Evolutionary conservation across 2,113 vertebrate genomes (phyloP).

Genomic region (Ariopsis seemanni): DNA sequence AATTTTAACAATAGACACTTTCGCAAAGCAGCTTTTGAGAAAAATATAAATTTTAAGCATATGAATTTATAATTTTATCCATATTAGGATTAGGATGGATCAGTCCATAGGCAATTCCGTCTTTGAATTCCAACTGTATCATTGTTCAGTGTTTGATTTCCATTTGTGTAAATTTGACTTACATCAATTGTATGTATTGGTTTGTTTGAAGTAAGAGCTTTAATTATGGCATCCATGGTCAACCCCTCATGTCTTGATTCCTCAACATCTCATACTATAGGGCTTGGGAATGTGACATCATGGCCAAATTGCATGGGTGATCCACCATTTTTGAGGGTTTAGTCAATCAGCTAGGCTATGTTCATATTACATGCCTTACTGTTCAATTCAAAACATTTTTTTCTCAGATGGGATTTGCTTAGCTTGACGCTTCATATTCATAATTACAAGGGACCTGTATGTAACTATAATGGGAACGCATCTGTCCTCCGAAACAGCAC

Average conservation of each 20-base stretch:
- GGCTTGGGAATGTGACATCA: neutral
- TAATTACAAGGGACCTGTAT: no score
- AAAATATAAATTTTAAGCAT: no score
- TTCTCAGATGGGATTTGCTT: no score
- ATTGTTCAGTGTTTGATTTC: neutral
- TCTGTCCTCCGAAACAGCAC: no score
- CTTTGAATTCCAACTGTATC: slow-evolving; percentile 9
- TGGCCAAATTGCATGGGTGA: neutral
- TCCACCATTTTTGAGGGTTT: neutral
- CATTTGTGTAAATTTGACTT: neutral
- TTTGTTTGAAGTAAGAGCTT: neutral
- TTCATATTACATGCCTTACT: no score
- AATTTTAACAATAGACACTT: no score
- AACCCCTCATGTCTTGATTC: neutral
- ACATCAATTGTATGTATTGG: neutral
- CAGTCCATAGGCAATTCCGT: neutral
- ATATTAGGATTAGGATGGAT: neutral
- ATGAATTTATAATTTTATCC: no score
- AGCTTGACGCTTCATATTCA: no score
- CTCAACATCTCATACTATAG: neutral
- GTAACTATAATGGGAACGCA: no score
- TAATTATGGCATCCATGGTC: neutral
- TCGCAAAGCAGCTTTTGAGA: no score
- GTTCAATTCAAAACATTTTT: no score
- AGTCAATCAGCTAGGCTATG: neutral